phyloP scores from a whole-genome alignment of 2,113 vertebrate species.

The Ammospiza nelsoni region DNA sequence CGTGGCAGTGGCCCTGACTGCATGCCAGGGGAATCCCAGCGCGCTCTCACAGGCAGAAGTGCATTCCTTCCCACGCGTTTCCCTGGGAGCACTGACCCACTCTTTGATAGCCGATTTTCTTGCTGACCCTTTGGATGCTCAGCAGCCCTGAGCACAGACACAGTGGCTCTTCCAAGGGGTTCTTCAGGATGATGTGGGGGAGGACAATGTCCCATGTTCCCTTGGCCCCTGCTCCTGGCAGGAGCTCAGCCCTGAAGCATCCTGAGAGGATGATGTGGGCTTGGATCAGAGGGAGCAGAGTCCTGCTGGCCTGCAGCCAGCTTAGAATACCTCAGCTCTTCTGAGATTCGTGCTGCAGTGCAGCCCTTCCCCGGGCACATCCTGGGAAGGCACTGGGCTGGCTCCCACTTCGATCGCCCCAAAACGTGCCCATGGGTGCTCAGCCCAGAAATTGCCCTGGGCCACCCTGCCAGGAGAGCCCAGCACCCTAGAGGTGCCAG shows the following conservation, averaged over 20 bases:
- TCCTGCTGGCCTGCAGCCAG: background rate
- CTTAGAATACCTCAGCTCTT: background rate
- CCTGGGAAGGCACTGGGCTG: background rate
- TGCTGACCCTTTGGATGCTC: background rate
- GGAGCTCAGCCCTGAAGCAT: background rate
- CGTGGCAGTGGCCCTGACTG: background rate
- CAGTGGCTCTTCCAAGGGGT: background rate
- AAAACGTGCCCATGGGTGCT: rapidly evolving
- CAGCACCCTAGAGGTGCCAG: rapidly evolving
- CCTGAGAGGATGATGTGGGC: rapidly evolving
- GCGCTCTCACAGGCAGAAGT: background rate
- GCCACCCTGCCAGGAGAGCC: too few relatives aligned
- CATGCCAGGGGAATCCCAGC: constrained; percentile 47
- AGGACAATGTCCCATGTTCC: background rate
- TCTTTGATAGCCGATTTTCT: background rate
- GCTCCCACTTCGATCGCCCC: rapidly evolving
- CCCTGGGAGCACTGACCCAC: constrained; percentile 25
- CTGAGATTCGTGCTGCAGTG: rapidly evolving
- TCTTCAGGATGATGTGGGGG: rapidly evolving
- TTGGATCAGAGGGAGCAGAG: background rate
- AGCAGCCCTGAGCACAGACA: background rate
- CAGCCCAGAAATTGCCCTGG: background rate
- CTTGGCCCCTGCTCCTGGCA: background rate
- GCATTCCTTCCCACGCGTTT: constrained; percentile 59
- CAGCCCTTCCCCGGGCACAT: rapidly evolving